Evolutionary conservation across 2,888 invertebrate species (phyloP).

Genomic region (Pomacea canaliculata): DNA sequence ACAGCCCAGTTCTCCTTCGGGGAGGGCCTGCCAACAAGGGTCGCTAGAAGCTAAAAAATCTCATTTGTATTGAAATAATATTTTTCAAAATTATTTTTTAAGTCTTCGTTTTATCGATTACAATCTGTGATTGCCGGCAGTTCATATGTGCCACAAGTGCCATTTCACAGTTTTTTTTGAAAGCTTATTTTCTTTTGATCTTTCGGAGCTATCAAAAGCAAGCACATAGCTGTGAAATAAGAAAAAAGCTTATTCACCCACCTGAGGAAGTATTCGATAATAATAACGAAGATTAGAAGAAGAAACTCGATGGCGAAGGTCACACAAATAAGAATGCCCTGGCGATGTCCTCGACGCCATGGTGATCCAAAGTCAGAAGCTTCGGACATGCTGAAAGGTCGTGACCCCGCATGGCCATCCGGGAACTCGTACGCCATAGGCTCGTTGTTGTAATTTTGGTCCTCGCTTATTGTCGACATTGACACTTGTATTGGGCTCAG

Average conservation of each 20-base stretch:
- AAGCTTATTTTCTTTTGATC: too few relatives aligned
- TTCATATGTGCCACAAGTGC: too few relatives aligned
- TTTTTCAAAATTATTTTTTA: too few relatives aligned
- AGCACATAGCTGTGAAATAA: too few relatives aligned
- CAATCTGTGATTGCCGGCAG: too few relatives aligned
- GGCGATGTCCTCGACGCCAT: constrained; percentile 6
- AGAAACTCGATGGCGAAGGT: constrained; percentile 69
- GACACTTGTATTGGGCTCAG: constrained; percentile 7
- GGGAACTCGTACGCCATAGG: constrained; percentile 15
- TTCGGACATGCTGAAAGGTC: constrained; percentile 21
- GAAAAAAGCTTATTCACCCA: constrained; percentile 33
- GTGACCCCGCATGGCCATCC: not conserved
- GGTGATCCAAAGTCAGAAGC: constrained; percentile 18
- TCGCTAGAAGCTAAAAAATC: too few relatives aligned
- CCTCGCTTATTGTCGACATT: constrained; percentile 20
- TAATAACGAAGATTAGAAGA: constrained; percentile 68
- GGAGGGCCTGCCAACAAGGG: too few relatives aligned
- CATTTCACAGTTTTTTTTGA: too few relatives aligned
- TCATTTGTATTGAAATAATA: too few relatives aligned
- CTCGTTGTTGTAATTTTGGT: constrained; percentile 11
- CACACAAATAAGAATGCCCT: constrained; percentile 58
- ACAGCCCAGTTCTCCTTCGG: too few relatives aligned
- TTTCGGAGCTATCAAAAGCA: too few relatives aligned
- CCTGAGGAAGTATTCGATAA: constrained; percentile 71
- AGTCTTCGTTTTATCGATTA: too few relatives aligned